Evolutionary conservation across 2,888 invertebrate genomes (phyloP).

Genomic region (Catocala sponsa): DNA sequence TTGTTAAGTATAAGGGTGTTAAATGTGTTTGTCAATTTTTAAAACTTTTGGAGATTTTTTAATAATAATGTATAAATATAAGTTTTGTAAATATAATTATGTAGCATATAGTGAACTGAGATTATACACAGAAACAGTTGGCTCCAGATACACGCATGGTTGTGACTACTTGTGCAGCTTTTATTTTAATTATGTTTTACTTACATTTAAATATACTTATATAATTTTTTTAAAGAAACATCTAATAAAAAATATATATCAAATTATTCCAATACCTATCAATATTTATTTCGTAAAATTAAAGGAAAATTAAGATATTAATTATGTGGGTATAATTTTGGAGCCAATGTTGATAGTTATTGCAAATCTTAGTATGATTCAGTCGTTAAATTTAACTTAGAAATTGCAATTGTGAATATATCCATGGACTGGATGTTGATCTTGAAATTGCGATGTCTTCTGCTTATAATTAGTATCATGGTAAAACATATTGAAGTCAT

Average conservation of each 20-base stretch:
- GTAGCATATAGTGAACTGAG: constrained; percentile 73
- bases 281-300: no score
- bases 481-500: not conserved
- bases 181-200: constrained; percentile 14
- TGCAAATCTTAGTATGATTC: constrained; percentile 34
- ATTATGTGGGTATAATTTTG: constrained; percentile 20
- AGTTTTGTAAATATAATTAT: constrained; percentile 76
- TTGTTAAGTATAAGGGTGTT: constrained; percentile 86
- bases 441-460: not conserved
- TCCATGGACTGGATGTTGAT: constrained; percentile 8
- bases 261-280: no score
- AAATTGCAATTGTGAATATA: not conserved
- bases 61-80: constrained; percentile 66
- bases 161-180: constrained; percentile 57
- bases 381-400: constrained; percentile 23
- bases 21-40: constrained; percentile 86
- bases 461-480: not conserved
- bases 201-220: not conserved
- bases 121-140: constrained; percentile 66
- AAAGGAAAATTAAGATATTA: not conserved
- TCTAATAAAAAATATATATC: no score
- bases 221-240: not conserved
- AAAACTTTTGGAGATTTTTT: constrained; percentile 81
- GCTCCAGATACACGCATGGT: constrained; percentile 60
- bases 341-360: constrained; percentile 33